These are phyloP conservation scores for Sternarchorhynchus goeldii DNA, from an alignment of 2,797 vertebrate genomes.

Conservation along the genomic window DNA sequence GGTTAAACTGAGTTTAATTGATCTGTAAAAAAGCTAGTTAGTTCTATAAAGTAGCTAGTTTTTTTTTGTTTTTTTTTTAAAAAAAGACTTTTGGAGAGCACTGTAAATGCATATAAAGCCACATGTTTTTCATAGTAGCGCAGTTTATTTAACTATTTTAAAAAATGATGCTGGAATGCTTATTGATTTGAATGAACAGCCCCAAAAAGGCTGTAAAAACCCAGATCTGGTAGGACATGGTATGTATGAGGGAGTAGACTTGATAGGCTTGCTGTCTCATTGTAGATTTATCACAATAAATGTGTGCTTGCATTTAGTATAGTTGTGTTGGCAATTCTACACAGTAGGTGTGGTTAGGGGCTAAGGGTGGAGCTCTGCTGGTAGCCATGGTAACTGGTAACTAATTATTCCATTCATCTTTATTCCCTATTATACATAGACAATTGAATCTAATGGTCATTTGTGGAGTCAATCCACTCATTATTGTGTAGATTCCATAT, in stretches of 20 bases:
- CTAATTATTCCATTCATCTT: not conserved
- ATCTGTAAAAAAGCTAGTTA: not conserved
- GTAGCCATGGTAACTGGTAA: too few relatives aligned
- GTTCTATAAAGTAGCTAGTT: not conserved
- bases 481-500: not conserved
- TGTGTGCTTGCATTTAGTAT: too few relatives aligned
- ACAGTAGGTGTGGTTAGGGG: too few relatives aligned
- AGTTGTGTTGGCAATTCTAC: too few relatives aligned
- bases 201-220: too few relatives aligned
- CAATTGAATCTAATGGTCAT: not conserved
- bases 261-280: too few relatives aligned
- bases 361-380: not conserved
- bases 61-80: too few relatives aligned
- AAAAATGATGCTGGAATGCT: not conserved
- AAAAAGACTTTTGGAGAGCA: not conserved
- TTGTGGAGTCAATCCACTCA: not conserved
- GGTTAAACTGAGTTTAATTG: too few relatives aligned
- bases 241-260: too few relatives aligned
- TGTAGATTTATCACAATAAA: too few relatives aligned
- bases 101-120: not conserved
- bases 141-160: not conserved
- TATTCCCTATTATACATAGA: not conserved
- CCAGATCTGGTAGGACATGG: too few relatives aligned
- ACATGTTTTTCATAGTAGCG: not conserved
- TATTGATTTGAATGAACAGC: not conserved